Percentiles rank a stretch among this genome's conserved stretches.
phyloP scores from a whole-genome alignment of 2,888 invertebrate genomes.

The Petrolisthes cinctipes region DNA sequence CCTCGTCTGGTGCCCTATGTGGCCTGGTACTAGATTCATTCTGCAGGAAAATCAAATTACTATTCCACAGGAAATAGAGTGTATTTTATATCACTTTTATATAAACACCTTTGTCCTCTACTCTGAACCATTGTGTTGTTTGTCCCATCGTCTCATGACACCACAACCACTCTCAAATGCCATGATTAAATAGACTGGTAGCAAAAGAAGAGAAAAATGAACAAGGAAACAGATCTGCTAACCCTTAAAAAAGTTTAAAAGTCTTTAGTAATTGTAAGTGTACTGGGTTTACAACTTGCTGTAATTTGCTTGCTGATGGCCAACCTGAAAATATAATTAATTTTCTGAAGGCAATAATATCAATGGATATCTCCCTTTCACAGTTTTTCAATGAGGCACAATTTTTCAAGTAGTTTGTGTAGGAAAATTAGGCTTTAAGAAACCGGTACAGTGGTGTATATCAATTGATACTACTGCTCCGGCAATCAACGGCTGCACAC shows the following conservation, averaged over 20 bases:
- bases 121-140: slow-evolving; percentile 58
- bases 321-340: slow-evolving; percentile 40
- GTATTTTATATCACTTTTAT: slow-evolving; percentile 65
- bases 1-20: too few species aligned
- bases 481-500: background rate
- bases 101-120: slow-evolving; percentile 64
- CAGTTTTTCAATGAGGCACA: slow-evolving; percentile 54
- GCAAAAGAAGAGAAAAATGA: slow-evolving; percentile 32
- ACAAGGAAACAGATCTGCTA: slow-evolving; percentile 32
- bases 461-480: slow-evolving; percentile 41
- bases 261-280: slow-evolving; percentile 32
- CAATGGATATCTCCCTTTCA: slow-evolving; percentile 49
- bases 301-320: slow-evolving; percentile 25
- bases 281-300: slow-evolving; percentile 34
- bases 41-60: slow-evolving; percentile 16
- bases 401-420: slow-evolving; percentile 49
- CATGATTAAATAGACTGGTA: slow-evolving; percentile 57
- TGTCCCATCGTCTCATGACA: slow-evolving; percentile 53
- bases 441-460: slow-evolving; percentile 47
- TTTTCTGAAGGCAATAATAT: slow-evolving; percentile 33
- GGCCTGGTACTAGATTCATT: background rate
- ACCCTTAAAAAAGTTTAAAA: slow-evolving; percentile 41
- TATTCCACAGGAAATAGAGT: slow-evolving; percentile 63
- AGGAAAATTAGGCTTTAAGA: slow-evolving; percentile 54
- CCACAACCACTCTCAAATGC: slow-evolving; percentile 61